Percentiles rank a stretch among this genome's conserved stretches.
These are phyloP conservation scores for Phlogophora meticulosa DNA, from an alignment of 2,888 invertebrate species.

Conservation along the genomic window DNA sequence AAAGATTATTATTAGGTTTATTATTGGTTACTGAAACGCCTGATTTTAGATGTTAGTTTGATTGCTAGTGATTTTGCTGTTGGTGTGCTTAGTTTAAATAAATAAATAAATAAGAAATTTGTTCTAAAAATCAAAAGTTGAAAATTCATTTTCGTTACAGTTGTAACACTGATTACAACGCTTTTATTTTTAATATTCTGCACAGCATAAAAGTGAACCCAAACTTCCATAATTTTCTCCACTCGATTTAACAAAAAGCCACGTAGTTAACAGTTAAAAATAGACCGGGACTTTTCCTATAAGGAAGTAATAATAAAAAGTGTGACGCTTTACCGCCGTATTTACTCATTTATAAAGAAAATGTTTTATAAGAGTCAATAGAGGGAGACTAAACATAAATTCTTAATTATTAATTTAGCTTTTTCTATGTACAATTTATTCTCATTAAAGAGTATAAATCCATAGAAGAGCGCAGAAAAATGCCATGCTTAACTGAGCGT, in stretches of 20 bases:
- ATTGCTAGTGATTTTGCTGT: too few species aligned
- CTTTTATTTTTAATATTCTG: constrained; percentile 36
- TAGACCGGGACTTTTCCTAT: constrained; percentile 28
- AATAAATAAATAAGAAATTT: not conserved
- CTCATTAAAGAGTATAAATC: not conserved
- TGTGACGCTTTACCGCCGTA: constrained; percentile 46
- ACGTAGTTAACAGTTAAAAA: constrained; percentile 41
- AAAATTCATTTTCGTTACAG: not conserved
- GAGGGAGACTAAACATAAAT: constrained; percentile 45
- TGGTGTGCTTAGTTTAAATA: too few species aligned
- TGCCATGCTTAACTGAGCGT: not conserved
- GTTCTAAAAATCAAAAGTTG: not conserved
- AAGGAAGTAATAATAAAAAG: constrained; percentile 41
- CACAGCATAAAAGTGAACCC: constrained; percentile 38
- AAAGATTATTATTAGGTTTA: not conserved
- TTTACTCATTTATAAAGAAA: constrained; percentile 62
- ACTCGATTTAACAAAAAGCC: constrained; percentile 52
- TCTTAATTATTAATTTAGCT: constrained; percentile 58
- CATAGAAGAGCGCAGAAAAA: not conserved
- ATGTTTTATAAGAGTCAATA: constrained; percentile 51
- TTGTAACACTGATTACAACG: constrained; percentile 13
- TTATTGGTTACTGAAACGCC: too few species aligned
- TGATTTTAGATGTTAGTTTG: too few species aligned
- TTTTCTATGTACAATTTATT: not conserved
- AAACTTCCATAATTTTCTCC: constrained; percentile 44